Conservation (phyloP, 2,888 invertebrate genomes). For the Seira sanloemensis region DNA sequence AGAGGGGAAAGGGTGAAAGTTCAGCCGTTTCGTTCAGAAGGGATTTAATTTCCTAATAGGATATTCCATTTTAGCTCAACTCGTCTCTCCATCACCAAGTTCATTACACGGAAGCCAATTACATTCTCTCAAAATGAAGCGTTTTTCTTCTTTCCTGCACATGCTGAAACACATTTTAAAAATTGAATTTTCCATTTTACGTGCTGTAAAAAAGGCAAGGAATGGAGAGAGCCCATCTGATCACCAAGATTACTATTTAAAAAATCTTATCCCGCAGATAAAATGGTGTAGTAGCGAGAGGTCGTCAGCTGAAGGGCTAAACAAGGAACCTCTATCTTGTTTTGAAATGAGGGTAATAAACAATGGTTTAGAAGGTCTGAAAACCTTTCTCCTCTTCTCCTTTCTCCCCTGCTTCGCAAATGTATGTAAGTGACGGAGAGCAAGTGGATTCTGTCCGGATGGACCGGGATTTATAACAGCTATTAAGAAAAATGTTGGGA, state of each 20-base stretch:
- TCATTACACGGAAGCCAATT: background rate
- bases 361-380: slow-evolving; percentile 27
- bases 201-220: background rate
- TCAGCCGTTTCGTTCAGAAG: background rate
- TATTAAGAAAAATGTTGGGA: slow-evolving; percentile 63
- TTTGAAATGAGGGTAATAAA: slow-evolving; percentile 60
- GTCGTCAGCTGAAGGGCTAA: slow-evolving; percentile 27
- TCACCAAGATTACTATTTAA: slow-evolving; percentile 5
- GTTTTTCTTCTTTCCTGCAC: too few relatives aligned
- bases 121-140: background rate
- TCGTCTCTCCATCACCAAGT: background rate
- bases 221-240: background rate
- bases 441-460: slow-evolving; percentile 57
- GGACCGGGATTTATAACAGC: slow-evolving; percentile 63
- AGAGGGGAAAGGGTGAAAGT: background rate
- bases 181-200: background rate
- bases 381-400: slow-evolving; percentile 1
- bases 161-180: background rate
- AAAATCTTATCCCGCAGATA: background rate
- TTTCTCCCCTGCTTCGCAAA: background rate
- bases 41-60: background rate
- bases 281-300: slow-evolving; percentile 21
- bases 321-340: slow-evolving; percentile 42
- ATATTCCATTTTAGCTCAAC: background rate
- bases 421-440: slow-evolving; percentile 40